Conservation (phyloP, 2,797 vertebrate species). For the Crocidura indochinensis region DNA sequence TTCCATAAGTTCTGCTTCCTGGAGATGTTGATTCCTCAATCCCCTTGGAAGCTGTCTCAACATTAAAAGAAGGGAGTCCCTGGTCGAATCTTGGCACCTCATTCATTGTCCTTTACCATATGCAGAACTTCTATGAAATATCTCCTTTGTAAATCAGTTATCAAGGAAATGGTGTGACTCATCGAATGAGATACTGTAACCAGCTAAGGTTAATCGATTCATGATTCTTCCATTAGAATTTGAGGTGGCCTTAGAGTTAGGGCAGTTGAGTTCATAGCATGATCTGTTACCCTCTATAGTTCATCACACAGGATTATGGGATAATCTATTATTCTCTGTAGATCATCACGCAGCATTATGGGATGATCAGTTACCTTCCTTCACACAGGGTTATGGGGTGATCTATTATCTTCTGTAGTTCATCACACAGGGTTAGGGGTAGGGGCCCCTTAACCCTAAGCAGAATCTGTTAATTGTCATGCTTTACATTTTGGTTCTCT, state of each 20-base stretch:
- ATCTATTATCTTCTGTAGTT: not conserved
- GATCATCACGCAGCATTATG: rapidly evolving
- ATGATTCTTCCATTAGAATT: not conserved
- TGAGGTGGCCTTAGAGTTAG: not conserved
- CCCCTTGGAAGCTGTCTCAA: not conserved
- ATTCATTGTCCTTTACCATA: not conserved
- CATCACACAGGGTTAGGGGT: rapidly evolving
- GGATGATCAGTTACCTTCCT: not conserved
- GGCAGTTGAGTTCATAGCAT: too few species aligned
- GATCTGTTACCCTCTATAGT: not conserved
- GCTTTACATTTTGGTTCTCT: not conserved
- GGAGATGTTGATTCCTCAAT: not conserved
- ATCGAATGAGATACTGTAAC: not conserved
- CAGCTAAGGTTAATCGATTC: not conserved
- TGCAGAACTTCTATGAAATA: not conserved
- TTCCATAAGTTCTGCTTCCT: not conserved
- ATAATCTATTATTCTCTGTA: too few species aligned
- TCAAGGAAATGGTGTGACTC: not conserved
- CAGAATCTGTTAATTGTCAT: too few species aligned
- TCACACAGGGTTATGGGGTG: too few species aligned
- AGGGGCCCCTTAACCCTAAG: not conserved
- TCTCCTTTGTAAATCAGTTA: not conserved
- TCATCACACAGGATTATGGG: rapidly evolving
- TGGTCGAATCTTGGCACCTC: not conserved
- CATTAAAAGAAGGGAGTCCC: not conserved